Evolutionary conservation across 2,888 invertebrate genomes (phyloP).

Genomic region (Cryptus armator): DNA sequence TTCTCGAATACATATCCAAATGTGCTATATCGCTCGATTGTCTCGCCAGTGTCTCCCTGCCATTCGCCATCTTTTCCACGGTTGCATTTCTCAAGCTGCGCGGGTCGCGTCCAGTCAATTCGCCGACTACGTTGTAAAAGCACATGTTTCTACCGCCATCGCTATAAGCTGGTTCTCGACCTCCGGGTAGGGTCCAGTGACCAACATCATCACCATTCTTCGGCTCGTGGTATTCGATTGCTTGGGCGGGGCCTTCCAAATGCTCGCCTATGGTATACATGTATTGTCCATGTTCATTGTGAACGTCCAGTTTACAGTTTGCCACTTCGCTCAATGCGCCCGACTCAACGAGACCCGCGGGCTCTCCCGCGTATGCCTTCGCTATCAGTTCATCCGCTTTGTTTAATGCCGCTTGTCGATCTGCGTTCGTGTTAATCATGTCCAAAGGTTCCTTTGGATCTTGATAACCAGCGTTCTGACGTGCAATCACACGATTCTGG

Average conservation of each 20-base stretch:
- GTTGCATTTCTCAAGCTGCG: background rate
- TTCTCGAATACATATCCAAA: slow-evolving; percentile 6
- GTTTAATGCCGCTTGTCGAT: background rate
- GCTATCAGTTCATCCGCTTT: background rate
- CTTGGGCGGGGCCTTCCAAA: background rate
- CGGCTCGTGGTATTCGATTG: slow-evolving; percentile 6
- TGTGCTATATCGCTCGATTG: slow-evolving; percentile 10
- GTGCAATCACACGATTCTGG: background rate
- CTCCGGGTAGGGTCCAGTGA: background rate
- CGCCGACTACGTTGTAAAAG: slow-evolving; percentile 1
- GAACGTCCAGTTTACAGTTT: background rate
- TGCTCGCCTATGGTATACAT: background rate
- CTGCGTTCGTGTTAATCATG: too few relatives aligned
- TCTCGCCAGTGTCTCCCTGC: background rate
- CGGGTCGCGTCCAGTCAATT: background rate
- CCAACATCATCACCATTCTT: background rate
- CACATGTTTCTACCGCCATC: background rate
- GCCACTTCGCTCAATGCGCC: background rate
- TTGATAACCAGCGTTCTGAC: background rate
- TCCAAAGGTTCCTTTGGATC: background rate
- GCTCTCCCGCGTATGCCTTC: background rate
- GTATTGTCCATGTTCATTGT: background rate
- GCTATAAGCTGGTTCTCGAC: background rate
- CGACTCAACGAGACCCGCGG: background rate
- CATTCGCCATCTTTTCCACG: background rate